Conservation (phyloP, 2,113 vertebrate genomes). For the Merops nubicus region DNA sequence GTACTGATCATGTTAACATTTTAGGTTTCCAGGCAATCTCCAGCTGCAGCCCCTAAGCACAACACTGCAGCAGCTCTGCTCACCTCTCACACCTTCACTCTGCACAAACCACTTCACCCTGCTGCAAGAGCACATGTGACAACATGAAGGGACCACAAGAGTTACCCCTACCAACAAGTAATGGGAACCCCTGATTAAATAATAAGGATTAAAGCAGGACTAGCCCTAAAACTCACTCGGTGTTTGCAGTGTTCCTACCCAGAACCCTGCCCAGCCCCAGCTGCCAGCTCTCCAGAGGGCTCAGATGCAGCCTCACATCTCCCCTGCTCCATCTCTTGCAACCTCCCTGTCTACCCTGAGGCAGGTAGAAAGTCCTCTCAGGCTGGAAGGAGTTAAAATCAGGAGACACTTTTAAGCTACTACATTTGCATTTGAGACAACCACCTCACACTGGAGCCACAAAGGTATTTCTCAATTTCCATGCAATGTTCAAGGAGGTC, state of each 20-base stretch:
- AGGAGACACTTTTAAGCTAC: background rate
- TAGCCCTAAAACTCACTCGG: background rate
- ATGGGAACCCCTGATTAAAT: background rate
- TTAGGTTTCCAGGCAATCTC: background rate
- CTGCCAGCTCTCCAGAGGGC: background rate
- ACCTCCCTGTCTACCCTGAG: background rate
- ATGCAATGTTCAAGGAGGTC: background rate
- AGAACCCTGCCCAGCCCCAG: background rate
- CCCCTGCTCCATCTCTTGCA: background rate
- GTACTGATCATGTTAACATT: background rate
- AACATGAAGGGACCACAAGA: background rate
- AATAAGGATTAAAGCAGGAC: background rate
- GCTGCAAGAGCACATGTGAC: background rate
- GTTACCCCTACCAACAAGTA: background rate
- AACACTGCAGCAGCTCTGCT: background rate
- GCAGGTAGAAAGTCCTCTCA: background rate
- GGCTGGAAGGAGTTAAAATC: background rate
- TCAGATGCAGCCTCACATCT: background rate
- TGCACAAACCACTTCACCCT: background rate
- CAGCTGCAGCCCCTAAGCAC: background rate
- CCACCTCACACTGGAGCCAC: background rate
- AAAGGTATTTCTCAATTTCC: background rate
- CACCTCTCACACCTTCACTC: background rate
- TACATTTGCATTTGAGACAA: background rate
- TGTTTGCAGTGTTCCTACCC: background rate